Base-by-base conservation (phyloP, 2,113 vertebrate species). In the Poeciliopsis occidentalis region DNA sequence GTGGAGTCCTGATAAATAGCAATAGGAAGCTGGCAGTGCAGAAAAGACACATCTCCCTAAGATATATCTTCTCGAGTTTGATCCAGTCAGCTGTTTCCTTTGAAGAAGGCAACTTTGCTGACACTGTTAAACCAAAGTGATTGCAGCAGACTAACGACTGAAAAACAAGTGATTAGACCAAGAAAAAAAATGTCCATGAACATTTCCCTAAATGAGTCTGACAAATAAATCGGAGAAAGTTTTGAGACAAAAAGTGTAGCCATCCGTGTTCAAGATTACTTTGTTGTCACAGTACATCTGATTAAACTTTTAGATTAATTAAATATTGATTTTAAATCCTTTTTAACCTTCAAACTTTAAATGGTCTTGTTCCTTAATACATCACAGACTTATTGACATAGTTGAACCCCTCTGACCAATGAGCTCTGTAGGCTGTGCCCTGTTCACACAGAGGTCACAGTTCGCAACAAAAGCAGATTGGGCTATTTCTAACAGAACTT, bases 331-430 rank as follows among this genome's bases (percentile, higher is more conserved):
- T n/a, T 65, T 19, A 64, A 63, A 34, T 32, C 24, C 11, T 37
- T 65, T 66, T n/a, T 66, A n/a, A 66, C 64, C 24, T 66, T 66
- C 24, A 66, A 39, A 66, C 32, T 19, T 66, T 41, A 66, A n/a
- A 41, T 15, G 11, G 11, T 12, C 24, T 39, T 24, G 64, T 10
- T 6, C 24, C 26, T 12, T 39, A 66, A 41, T 27, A 65, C 32
- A 39, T 66, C 64, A 39, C 34, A 66, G 24, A 39, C 34, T 27
- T 41, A 39, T 26, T 41, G 34, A 39, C 34, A 15, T 17, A 11
- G 24, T 17, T 7, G 2, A 12, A 26, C 39, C 12, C 24, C 12
- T n/a, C 13, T 19, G n/a, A 27, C 15, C 34, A 41, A 3, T 39
- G 8, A 41, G 34, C 12, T 66, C 24, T 11, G 39, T 4, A 15